These are phyloP conservation scores for Lampropteryx suffumata DNA, from an alignment of 2,888 invertebrate species.

Conservation along the genomic window DNA sequence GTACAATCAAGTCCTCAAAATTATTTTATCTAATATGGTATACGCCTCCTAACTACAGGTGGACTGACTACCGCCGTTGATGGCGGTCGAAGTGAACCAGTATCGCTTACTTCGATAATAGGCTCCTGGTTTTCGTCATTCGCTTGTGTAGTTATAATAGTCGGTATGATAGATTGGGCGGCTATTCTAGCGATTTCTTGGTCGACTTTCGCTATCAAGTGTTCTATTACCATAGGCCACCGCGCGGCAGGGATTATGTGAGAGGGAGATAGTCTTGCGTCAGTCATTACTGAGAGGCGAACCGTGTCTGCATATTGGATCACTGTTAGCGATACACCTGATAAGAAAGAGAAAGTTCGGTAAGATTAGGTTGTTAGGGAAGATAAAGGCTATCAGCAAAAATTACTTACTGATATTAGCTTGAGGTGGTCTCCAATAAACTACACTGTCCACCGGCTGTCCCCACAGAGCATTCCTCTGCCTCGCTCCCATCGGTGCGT, in stretches of 20 bases:
- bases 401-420: slow-evolving; percentile 87
- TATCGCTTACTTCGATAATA: slow-evolving; percentile 25
- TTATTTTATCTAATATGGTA: slow-evolving; percentile 11
- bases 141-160: slow-evolving; percentile 44
- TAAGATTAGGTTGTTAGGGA: background rate
- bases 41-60: slow-evolving; percentile 35
- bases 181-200: slow-evolving; percentile 69
- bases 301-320: slow-evolving; percentile 86
- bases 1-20: background rate
- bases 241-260: slow-evolving; percentile 81
- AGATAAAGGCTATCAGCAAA: too few relatives aligned
- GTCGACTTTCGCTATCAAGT: slow-evolving; percentile 63
- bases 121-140: slow-evolving; percentile 22
- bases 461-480: slow-evolving; percentile 84
- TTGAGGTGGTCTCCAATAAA: slow-evolving; percentile 90
- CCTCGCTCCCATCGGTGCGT: slow-evolving; percentile 59
- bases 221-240: slow-evolving; percentile 69
- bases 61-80: slow-evolving; percentile 53
- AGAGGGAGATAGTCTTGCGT: slow-evolving; percentile 86
- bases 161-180: slow-evolving; percentile 48
- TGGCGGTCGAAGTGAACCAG: slow-evolving; percentile 55
- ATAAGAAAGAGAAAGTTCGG: background rate
- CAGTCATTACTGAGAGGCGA: slow-evolving; percentile 87
- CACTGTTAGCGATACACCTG: slow-evolving; percentile 88
- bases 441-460: slow-evolving; percentile 83